Evolutionary conservation across 2,888 invertebrate genomes (phyloP), one percentile per base, ranked within the genome.

Genomic region (Adelognathus sp.): DNA sequence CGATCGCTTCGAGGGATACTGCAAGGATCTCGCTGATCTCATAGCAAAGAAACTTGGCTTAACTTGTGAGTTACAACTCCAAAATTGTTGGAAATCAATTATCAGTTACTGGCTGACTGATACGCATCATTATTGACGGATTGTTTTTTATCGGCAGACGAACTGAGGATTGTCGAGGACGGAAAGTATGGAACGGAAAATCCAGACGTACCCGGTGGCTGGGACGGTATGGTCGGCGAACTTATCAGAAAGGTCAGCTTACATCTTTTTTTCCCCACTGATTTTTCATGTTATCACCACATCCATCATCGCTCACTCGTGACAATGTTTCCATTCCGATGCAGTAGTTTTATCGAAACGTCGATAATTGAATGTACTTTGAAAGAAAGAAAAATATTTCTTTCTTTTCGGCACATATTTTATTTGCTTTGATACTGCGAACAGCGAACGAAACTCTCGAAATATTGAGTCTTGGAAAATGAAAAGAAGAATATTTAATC

Each of bases 201-300:
- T 90, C 93, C 95, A 44, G 93, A 95, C 70, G 94, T 94, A 1
- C 94, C 94, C 80, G 96, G 96, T 27, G 96, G 96, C 61, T 98
- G 97, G 97, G 96, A 97, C 87, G 97, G 97, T 61, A 95, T 97
- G 93, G 95, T 98, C 44, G 97, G 97, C 9, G 97, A 97, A 91
- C 93, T 98, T 80, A 94, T 97, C 58, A 94, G 97, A 91, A 95
- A 96, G 94, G 97, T 97, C 93, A 93, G 94, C 7, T 3, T 11
- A 91, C 69, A 44, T 2, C 9, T 36, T 14, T 50, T 3, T 50
- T 11, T 1, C 4, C 2, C 2, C 16, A 56, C 33, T 33, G 31
- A 0, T 52, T 36, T 14, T 27, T 0, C 2, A 3, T 14, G 31
- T 56, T 63, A 50, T 7, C 5, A 24, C 50, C 4, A 5, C 9